These are phyloP conservation scores for Drosophila tanythrix DNA, from an alignment of 2,888 invertebrate species.

Conservation along the genomic window DNA sequence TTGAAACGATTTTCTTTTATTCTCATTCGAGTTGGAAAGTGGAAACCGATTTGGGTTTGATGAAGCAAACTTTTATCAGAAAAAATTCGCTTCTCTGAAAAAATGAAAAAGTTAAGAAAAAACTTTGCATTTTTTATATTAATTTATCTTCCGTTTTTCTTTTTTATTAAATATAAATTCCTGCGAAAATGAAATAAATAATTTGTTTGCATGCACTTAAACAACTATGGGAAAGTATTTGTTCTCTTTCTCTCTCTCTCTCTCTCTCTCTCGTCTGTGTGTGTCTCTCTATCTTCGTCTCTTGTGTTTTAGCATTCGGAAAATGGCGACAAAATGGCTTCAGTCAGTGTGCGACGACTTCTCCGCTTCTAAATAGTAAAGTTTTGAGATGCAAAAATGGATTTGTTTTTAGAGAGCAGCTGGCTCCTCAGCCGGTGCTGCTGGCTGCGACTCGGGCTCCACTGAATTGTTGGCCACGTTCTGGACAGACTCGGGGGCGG, in stretches of 20 bases:
- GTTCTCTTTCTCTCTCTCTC: constrained; percentile 23
- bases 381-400: constrained; percentile 29
- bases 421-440: constrained; percentile 17
- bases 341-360: constrained; percentile 63
- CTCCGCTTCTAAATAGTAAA: constrained; percentile 15
- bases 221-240: constrained; percentile 60
- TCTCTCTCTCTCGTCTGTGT: constrained; percentile 15
- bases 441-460: constrained; percentile 27
- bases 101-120: neutral
- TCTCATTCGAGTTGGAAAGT: neutral
- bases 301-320: constrained; percentile 35
- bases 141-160: constrained; percentile 11
- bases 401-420: constrained; percentile 43
- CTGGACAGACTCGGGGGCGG: constrained; percentile 56
- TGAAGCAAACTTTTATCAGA: too few relatives aligned
- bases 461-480: constrained; percentile 14
- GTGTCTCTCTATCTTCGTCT: constrained; percentile 3
- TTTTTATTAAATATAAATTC: constrained; percentile 63
- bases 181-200: constrained; percentile 79
- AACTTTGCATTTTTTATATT: constrained; percentile 7
- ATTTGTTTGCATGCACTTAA: constrained; percentile 75
- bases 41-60: neutral
- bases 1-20: constrained; percentile 17
- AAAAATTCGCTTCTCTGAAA: neutral
- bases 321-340: constrained; percentile 72